These are phyloP conservation scores for Channa maculata DNA, from an alignment of 2,113 vertebrate genomes.

Conservation along the genomic window DNA sequence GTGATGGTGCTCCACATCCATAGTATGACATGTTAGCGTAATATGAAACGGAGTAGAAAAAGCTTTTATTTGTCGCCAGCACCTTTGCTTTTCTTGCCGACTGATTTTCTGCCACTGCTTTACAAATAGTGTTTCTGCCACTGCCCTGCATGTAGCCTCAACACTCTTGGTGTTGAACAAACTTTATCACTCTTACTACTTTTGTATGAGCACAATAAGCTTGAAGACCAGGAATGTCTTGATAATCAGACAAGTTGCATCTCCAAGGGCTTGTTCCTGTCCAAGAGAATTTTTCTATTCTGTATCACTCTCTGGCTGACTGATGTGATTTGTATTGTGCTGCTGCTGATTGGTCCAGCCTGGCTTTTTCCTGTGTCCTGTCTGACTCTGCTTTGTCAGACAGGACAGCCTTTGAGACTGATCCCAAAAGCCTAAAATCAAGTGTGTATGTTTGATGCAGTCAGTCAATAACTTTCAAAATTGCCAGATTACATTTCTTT, in stretches of 20 bases:
- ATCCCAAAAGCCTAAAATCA: slow-evolving; percentile 31
- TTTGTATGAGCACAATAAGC: slow-evolving; percentile 37
- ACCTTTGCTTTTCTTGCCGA: slow-evolving; percentile 3
- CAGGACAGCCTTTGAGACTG: slow-evolving; percentile 4
- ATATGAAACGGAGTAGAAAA: slow-evolving; percentile 39
- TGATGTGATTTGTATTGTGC: slow-evolving; percentile 57
- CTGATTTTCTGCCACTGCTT: slow-evolving; percentile 35
- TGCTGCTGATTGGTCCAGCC: slow-evolving; percentile 62
- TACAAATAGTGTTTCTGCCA: too few species aligned
- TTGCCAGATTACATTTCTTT: too few species aligned
- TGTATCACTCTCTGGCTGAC: slow-evolving; percentile 45
- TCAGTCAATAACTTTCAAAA: too few species aligned
- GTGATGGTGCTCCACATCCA: not conserved
- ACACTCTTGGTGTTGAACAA: not conserved
- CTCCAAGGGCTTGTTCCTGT: slow-evolving; percentile 54
- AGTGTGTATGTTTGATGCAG: not conserved
- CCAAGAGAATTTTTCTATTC: slow-evolving; percentile 61
- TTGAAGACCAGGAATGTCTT: slow-evolving; percentile 49
- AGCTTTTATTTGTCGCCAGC: slow-evolving; percentile 18
- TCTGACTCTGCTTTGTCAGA: slow-evolving; percentile 38
- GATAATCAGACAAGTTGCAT: slow-evolving; percentile 60
- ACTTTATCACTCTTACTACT: slow-evolving; percentile 19
- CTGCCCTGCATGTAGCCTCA: slow-evolving; percentile 5
- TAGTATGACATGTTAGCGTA: slow-evolving; percentile 28
- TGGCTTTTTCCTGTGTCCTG: slow-evolving; percentile 59